A percentile compares a stretch with the other conserved stretches of the same genome.
phyloP scores from a whole-genome alignment of 2,888 invertebrate genomes.

The Ptilodon capucinus region DNA sequence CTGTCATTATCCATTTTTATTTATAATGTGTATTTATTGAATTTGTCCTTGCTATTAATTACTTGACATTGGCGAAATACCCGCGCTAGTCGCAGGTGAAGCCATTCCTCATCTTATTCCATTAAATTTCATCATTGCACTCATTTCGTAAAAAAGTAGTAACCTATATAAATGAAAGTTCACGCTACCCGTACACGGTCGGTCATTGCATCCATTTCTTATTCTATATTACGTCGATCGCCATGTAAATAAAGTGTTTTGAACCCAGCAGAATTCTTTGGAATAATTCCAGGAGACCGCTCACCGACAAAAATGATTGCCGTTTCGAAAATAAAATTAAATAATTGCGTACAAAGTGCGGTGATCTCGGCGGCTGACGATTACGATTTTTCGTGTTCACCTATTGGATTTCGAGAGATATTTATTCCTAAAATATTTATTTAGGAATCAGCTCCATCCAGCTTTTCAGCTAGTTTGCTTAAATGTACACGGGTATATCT shows the following conservation, averaged over 20 bases:
- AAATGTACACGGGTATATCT: too few species aligned
- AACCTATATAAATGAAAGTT: too few species aligned
- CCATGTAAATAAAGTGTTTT: slow-evolving; percentile 42
- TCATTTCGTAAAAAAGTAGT: too few species aligned
- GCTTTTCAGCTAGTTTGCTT: too few species aligned
- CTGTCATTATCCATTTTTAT: too few species aligned
- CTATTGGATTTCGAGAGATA: neutral
- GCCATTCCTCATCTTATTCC: too few species aligned
- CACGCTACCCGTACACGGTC: neutral
- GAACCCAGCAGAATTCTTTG: slow-evolving; percentile 61
- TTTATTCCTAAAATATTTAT: neutral
- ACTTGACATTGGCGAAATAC: too few species aligned
- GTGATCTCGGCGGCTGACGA: slow-evolving; percentile 11
- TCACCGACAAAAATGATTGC: slow-evolving; percentile 35
- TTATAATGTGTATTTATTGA: too few species aligned
- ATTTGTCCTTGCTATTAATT: too few species aligned
- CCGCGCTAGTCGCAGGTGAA: too few species aligned
- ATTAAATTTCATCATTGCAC: too few species aligned
- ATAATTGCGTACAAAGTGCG: slow-evolving; percentile 31
- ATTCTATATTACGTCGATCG: slow-evolving; percentile 5
- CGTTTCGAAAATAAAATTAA: slow-evolving; percentile 37
- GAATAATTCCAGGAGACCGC: slow-evolving; percentile 63
- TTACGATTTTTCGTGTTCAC: slow-evolving; percentile 10
- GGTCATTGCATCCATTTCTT: slow-evolving; percentile 27
- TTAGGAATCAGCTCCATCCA: too few species aligned